phyloP scores from a whole-genome alignment of 2,888 invertebrate genomes.

The Lobophora halterata region DNA sequence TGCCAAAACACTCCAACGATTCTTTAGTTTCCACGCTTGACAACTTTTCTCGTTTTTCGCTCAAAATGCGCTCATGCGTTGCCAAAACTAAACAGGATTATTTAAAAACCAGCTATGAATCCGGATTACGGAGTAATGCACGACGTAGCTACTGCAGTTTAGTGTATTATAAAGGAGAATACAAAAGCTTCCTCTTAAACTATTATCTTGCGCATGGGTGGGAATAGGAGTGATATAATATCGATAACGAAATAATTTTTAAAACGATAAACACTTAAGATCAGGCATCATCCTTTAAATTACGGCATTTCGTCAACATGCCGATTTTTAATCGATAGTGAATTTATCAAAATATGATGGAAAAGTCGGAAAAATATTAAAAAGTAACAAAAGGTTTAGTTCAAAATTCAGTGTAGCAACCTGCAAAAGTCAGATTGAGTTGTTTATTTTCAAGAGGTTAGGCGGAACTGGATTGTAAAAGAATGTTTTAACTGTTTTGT shows the following conservation, averaged over 20 bases:
- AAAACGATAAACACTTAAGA: too few species aligned
- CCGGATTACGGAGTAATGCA: constrained; percentile 7
- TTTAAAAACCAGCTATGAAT: constrained; percentile 1
- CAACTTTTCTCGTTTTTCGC: constrained; percentile 2
- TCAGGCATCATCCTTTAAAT: too few species aligned
- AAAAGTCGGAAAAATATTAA: too few species aligned
- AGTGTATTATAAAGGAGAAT: constrained; percentile 26
- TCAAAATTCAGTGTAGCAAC: too few species aligned
- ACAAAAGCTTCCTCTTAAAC: constrained; percentile 25
- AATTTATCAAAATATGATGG: too few species aligned
- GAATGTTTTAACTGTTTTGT: too few species aligned
- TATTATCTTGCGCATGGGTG: constrained; percentile 23
- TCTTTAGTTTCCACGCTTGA: constrained; percentile 1
- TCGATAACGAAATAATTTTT: not conserved
- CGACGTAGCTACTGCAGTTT: constrained; percentile 12
- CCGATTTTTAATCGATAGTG: too few species aligned
- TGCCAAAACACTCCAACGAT: constrained; percentile 1
- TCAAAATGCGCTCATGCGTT: constrained; percentile 2
- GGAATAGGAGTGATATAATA: constrained; percentile 5
- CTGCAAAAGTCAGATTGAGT: too few species aligned
- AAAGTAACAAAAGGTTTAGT: too few species aligned
- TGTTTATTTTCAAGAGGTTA: too few species aligned
- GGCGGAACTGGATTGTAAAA: too few species aligned
- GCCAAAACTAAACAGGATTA: constrained; percentile 10
- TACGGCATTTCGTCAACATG: too few species aligned